Evolutionary conservation across 2,888 invertebrate species (phyloP), one percentile per base, ranked within the genome.

Genomic region (Ferdinandea cuprea): DNA sequence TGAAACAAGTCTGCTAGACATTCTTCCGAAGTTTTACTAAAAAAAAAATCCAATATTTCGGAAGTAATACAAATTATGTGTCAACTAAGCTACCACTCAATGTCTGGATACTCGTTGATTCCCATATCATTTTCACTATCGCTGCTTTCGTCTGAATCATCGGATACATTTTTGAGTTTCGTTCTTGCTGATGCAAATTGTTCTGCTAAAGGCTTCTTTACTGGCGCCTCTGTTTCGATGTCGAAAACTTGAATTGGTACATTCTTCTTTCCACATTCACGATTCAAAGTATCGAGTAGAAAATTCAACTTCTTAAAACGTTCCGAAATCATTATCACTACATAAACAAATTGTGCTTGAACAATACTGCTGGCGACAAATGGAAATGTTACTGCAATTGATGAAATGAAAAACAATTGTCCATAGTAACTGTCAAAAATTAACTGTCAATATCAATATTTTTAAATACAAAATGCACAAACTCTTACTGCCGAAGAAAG

Each of bases 1-100:
- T 87, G 88, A 35, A 91, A 91, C 6, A 91, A 86, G 28, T 89
- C 88, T 6, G 89, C 89, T n/a, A 91, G 72, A 84, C 88, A 89
- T 5, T 85, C 79, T 78, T 91, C 91, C 0, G 89, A 88, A 0
- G 88, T 87, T 78, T 59, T 86, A 17, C 90, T 90, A 32, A 37
- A 54, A n/a, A 17, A 40, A 30, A 15, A 54, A 21, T 37, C 17
- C 1, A 40, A 37, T 42, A n/a, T n/a, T n/a, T n/a, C n/a, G 25
- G 25, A 25, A 25, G 5, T n/a, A 25, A 25, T 5, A 25, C 2
- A 25, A 25, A 25, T 25, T 25, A 25, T 25, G 2, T 2, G 3
- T 25, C 25, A 25, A 5, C 5, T 25, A 25, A 25, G 25, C 3
- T 50, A 81, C 76, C 59, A 61, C 13, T 81, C 65, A 9, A 66